Evolutionary conservation across 2,888 invertebrate species (phyloP).

Genomic region (Lepidocyrtoides sp.): DNA sequence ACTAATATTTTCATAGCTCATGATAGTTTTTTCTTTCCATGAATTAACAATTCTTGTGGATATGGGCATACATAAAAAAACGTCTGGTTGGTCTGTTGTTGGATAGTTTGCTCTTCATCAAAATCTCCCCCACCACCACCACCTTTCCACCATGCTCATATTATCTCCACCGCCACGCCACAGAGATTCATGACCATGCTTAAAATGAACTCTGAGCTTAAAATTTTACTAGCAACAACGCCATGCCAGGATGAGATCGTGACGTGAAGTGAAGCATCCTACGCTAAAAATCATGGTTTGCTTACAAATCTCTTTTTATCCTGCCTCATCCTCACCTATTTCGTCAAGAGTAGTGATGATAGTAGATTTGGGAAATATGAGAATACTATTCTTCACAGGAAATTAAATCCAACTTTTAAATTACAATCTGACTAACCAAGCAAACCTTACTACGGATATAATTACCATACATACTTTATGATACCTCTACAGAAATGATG

Average conservation of each 20-base stretch:
- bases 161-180: not conserved
- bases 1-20: constrained; percentile 26
- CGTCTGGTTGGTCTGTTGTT: not conserved
- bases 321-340: too few relatives aligned
- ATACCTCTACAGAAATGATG: too few relatives aligned
- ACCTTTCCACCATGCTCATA: not conserved
- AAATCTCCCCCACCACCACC: not conserved
- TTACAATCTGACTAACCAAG: too few relatives aligned
- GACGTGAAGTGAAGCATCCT: not conserved
- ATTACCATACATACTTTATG: too few relatives aligned
- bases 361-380: not conserved
- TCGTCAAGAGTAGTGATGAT: not conserved
- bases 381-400: not conserved
- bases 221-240: not conserved
- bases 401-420: constrained; percentile 6
- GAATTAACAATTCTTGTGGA: not conserved
- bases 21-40: not conserved
- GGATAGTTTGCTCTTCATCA: not conserved
- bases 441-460: too few relatives aligned
- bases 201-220: not conserved
- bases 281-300: not conserved
- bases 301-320: not conserved
- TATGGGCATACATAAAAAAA: not conserved
- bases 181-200: constrained; percentile 13
- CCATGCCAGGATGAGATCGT: not conserved